phyloP scores from a whole-genome alignment of 2,113 vertebrate genomes.

The Oreochromis aureus region DNA sequence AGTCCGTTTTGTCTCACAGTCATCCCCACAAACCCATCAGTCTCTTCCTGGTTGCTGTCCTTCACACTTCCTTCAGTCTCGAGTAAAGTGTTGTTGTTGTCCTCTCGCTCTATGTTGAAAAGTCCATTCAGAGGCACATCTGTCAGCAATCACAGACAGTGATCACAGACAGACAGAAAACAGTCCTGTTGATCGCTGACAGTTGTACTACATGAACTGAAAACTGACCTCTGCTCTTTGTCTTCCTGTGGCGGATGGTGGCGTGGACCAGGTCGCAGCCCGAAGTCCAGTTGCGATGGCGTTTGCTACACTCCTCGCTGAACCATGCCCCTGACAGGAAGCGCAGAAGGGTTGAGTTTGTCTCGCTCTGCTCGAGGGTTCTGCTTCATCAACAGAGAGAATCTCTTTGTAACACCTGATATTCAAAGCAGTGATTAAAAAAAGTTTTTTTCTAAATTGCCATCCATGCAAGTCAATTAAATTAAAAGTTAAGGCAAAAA shows the following conservation, averaged over 20 bases:
- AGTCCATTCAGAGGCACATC: slow-evolving; percentile 44
- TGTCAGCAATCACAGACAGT: slow-evolving; percentile 30
- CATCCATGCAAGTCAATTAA: neutral
- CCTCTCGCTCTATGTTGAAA: slow-evolving; percentile 46
- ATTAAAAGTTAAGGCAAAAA: neutral
- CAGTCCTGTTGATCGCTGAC: neutral
- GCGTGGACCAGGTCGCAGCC: slow-evolving; percentile 82
- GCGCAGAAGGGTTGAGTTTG: slow-evolving; percentile 73
- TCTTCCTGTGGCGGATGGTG: slow-evolving; percentile 82
- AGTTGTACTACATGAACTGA: neutral
- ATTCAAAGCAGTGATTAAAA: neutral
- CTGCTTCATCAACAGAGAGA: slow-evolving; percentile 56
- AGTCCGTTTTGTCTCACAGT: neutral
- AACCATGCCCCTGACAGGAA: slow-evolving; percentile 87
- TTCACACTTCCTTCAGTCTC: neutral
- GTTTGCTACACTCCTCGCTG: slow-evolving; percentile 74
- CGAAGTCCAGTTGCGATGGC: slow-evolving; percentile 67
- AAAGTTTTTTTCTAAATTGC: neutral
- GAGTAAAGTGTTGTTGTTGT: neutral
- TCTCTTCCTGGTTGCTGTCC: slow-evolving; percentile 1
- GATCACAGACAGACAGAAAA: neutral
- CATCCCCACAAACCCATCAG: neutral
- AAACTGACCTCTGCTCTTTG: slow-evolving; percentile 73
- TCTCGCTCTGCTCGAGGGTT: slow-evolving; percentile 73
- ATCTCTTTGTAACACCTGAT: neutral